Percentiles rank a stretch among this genome's conserved stretches.
phyloP scores from a whole-genome alignment of 1,140 invertebrate species.

The Scaptomyza hsui region DNA sequence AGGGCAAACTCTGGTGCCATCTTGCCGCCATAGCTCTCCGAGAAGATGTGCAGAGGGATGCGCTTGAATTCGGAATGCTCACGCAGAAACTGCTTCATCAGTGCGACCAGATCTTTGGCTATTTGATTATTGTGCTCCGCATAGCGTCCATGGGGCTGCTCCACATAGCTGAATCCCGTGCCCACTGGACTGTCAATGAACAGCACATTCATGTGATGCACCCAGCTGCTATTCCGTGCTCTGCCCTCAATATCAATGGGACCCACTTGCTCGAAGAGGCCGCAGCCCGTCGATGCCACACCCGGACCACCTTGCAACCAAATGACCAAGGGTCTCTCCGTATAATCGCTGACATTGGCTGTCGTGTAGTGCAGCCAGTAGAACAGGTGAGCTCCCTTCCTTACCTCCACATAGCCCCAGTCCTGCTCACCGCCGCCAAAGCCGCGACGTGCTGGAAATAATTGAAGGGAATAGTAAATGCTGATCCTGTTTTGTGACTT shows the following conservation, averaged over 20 bases:
- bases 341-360: conserved; percentile 85
- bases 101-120: conserved; percentile 89
- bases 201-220: conserved; percentile 90
- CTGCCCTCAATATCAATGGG: conserved; percentile 88
- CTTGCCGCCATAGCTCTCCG: conserved; percentile 96
- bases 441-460: conserved; percentile 70
- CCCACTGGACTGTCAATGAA: conserved; percentile 96
- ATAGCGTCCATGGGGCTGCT: conserved; percentile 85
- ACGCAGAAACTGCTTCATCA: conserved; percentile 88
- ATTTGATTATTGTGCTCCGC: conserved; percentile 89
- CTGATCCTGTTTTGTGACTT: neutral
- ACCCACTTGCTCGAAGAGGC: conserved; percentile 92
- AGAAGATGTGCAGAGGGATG: conserved; percentile 92
- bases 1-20: conserved; percentile 92
- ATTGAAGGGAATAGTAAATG: neutral
- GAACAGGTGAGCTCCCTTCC: conserved; percentile 90
- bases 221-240: conserved; percentile 90
- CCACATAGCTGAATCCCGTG: conserved; percentile 93
- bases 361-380: conserved; percentile 93
- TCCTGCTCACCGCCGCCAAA: conserved; percentile 87
- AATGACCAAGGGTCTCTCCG: conserved; percentile 89
- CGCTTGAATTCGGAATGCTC: conserved; percentile 87
- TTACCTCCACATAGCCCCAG: conserved; percentile 88
- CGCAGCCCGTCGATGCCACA: conserved; percentile 90
- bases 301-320: conserved; percentile 93